phyloP scores from a whole-genome alignment of 1,140 invertebrate genomes.

The Cryptotermes secundus region DNA sequence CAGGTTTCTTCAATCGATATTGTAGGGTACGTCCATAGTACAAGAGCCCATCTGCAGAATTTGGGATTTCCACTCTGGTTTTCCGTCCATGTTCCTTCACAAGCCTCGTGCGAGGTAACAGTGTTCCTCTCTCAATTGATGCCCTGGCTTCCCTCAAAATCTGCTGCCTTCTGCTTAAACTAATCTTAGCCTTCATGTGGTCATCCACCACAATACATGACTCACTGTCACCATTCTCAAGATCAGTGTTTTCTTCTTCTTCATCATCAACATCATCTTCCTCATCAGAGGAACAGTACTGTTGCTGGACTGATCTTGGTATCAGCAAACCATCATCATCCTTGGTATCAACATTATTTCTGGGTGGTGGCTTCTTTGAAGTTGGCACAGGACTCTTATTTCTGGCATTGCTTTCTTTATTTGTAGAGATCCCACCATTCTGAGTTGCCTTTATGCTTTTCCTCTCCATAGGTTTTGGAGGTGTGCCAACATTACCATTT shows the following conservation, averaged over 20 bases:
- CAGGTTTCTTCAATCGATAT: slow-evolving; percentile 49
- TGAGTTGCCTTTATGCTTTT: background rate
- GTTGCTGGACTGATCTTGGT: background rate
- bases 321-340: background rate
- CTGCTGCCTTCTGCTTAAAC: slow-evolving; percentile 43
- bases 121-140: background rate
- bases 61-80: slow-evolving; percentile 20
- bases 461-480: background rate
- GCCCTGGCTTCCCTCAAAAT: background rate
- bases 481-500: background rate
- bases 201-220: slow-evolving; percentile 73
- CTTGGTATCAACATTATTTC: background rate
- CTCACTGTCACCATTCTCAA: slow-evolving; percentile 50
- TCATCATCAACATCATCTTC: slow-evolving; percentile 49
- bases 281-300: slow-evolving; percentile 42
- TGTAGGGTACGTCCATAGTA: slow-evolving; percentile 50
- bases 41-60: slow-evolving; percentile 45
- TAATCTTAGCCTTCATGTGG: slow-evolving; percentile 55
- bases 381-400: background rate
- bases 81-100: slow-evolving; percentile 33
- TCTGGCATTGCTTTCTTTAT: background rate
- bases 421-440: background rate
- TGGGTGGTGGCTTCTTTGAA: background rate
- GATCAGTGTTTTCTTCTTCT: slow-evolving; percentile 39
- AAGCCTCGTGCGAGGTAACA: slow-evolving; percentile 31